Conservation (phyloP, 1,140 invertebrate species). For the Steinernema khuongi region DNA sequence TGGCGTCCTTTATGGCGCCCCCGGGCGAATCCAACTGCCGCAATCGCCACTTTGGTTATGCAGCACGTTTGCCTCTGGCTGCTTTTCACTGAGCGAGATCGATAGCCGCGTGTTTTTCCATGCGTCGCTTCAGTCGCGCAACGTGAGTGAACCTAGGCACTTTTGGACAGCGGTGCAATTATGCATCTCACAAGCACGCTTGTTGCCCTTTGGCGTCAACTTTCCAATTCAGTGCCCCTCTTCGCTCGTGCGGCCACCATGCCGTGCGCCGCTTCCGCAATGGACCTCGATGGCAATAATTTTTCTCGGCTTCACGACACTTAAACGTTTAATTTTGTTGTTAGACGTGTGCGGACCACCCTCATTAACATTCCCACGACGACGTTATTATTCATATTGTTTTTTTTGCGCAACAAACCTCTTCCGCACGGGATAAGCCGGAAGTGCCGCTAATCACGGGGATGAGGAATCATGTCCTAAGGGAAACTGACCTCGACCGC, state of each 20-base stretch:
- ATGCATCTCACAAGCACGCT: neutral
- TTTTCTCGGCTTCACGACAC: neutral
- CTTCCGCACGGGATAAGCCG: no score
- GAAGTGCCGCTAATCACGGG: no score
- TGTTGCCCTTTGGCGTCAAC: neutral
- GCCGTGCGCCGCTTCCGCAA: no score
- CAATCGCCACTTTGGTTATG: constrained; percentile 16
- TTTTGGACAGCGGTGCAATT: neutral
- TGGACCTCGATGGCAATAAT: no score
- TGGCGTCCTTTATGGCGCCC: constrained; percentile 14
- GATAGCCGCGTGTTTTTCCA: constrained; percentile 13
- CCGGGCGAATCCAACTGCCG: constrained; percentile 12
- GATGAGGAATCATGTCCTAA: no score
- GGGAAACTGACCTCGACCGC: neutral
- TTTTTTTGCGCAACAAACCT: no score
- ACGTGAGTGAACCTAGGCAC: constrained; percentile 14
- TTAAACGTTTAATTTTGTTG: neutral
- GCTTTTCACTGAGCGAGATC: constrained; percentile 11
- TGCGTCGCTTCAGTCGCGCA: constrained; percentile 11
- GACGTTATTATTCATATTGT: neutral
- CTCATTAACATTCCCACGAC: neutral
- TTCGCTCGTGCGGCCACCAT: neutral
- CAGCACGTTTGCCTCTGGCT: constrained; percentile 16
- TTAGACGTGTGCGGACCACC: neutral
- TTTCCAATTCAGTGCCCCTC: neutral